phyloP scores from a whole-genome alignment of 2,888 invertebrate genomes.

The Eubasilissa splendida region DNA sequence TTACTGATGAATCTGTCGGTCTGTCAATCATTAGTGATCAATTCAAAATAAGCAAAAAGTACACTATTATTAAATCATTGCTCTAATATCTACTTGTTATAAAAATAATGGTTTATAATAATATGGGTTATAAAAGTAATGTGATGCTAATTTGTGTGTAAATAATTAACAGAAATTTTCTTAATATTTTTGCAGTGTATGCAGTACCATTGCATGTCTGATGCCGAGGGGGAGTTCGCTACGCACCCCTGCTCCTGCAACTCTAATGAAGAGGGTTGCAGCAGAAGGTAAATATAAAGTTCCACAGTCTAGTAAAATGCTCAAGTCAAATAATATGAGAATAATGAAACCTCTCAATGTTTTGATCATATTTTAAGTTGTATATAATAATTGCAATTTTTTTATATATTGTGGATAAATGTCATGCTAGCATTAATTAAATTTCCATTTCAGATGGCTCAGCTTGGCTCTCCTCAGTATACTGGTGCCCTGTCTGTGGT shows the following conservation, averaged over 20 bases:
- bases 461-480: conserved; percentile 88
- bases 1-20: no score
- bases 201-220: conserved; percentile 94
- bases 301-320: no score
- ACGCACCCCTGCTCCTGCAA: conserved; percentile 89
- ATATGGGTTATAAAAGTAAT: no score
- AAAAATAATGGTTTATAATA: no score
- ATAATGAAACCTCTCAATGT: no score
- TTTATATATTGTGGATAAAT: not conserved
- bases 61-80: no score
- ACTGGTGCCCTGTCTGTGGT: conserved; percentile 94
- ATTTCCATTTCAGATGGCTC: conserved; percentile 76
- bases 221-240: conserved; percentile 90
- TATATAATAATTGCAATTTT: conserved; percentile 1
- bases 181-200: conserved; percentile 74
- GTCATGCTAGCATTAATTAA: not conserved
- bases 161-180: no score
- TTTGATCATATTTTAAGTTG: not conserved
- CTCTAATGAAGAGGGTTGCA: conserved; percentile 79
- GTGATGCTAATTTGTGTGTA: no score
- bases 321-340: no score
- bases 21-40: no score
- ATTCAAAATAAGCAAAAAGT: no score
- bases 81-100: no score
- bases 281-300: conserved; percentile 60